Evolutionary conservation across 2,888 invertebrate species (phyloP).

Genomic region (Catocala nupta): DNA sequence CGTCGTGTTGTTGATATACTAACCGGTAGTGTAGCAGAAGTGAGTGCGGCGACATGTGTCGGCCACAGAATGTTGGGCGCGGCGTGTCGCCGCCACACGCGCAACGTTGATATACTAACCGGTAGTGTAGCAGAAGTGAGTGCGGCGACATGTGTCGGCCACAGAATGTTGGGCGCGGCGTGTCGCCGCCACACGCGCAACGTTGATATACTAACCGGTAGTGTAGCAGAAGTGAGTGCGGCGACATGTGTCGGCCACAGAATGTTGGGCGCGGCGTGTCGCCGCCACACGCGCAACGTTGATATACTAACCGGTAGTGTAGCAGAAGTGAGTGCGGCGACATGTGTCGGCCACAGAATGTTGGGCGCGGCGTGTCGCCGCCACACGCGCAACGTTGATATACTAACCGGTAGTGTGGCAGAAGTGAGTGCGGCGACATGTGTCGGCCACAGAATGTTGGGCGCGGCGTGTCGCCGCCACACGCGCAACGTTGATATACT

Average conservation of each 20-base stretch:
- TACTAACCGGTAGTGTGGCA: conserved; percentile 61
- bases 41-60: background rate
- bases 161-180: background rate
- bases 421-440: background rate
- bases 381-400: too few relatives aligned
- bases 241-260: too few relatives aligned
- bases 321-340: background rate
- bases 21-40: too few relatives aligned
- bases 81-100: background rate
- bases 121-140: background rate
- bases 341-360: too few relatives aligned
- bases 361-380: too few relatives aligned
- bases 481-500: background rate
- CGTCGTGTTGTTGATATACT: too few relatives aligned
- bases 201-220: background rate
- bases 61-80: background rate
- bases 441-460: too few relatives aligned
- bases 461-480: too few relatives aligned
- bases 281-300: background rate
- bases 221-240: background rate
- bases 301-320: conserved; percentile 61
- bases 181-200: background rate
- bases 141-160: background rate
- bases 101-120: too few relatives aligned
- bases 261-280: background rate